Evolutionary conservation across 2,888 invertebrate genomes (phyloP), one percentile per base, ranked within the genome.

Genomic region (Helleia helle): DNA sequence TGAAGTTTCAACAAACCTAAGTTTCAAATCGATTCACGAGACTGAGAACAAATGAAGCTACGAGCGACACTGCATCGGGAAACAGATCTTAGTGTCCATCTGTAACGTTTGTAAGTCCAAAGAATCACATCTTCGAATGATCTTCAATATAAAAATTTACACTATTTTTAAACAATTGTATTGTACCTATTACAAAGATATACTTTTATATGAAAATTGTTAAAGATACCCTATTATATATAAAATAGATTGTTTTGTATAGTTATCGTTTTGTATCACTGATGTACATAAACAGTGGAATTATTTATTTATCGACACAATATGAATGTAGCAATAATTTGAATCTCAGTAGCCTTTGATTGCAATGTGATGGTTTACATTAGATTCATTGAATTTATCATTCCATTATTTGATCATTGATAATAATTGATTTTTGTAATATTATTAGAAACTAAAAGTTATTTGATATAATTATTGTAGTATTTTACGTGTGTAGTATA

Each of bases 361-460:
- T 34, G 34, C 34, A 22, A 18, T 36, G 46, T 44, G 50, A 41
- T 47, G 45, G 38, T 46, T 49, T 52, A 44, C 47, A 45, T 50
- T 52, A 52, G 46, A 51, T 49, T 59, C 59, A 61, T 61, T 54
- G 50, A 57, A 49, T 56, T 48, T 52, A 71, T 71, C 67, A 71
- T 72, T 73, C 68, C 71, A 71, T 65, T 54, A 43, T 52, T 55
- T 49, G 52, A 57, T 50, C 50, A 52, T 48, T 44, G 42, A 38
- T 49, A 49, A 42, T 44, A n/a, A n/a, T n/a, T n/a, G n/a, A 38
- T 40, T 48, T 36, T 46, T 39, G 15, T 40, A 17, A 26, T 36
- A 39, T 34, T 24, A 22, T 17, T 31, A 30, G 1, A 34, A 15
- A 15, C 12, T 8, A 34, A 42, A 29, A 30, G 14, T 7, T 18